phyloP scores from a whole-genome alignment of 2,888 invertebrate species.

The Zygogramma bicolorata region DNA sequence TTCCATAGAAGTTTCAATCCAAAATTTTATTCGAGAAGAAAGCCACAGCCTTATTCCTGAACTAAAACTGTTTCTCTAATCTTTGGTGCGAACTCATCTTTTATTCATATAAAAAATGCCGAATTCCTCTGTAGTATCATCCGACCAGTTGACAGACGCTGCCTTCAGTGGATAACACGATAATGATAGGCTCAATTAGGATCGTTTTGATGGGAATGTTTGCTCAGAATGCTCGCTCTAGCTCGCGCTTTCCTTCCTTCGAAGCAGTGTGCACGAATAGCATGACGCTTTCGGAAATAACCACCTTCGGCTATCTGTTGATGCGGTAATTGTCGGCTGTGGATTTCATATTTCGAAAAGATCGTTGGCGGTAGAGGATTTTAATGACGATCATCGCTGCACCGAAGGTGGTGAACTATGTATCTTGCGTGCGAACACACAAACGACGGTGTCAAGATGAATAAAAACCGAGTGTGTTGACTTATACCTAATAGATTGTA shows the following conservation, averaged over 20 bases:
- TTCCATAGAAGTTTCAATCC: too few species aligned
- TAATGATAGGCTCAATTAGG: conserved; percentile 66
- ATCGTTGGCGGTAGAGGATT: conserved; percentile 22
- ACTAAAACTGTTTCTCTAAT: too few species aligned
- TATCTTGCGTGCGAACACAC: not conserved
- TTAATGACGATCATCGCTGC: conserved; percentile 1
- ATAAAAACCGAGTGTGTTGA: too few species aligned
- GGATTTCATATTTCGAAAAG: conserved; percentile 14
- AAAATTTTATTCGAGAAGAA: too few species aligned
- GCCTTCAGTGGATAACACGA: conserved; percentile 60
- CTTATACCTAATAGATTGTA: too few species aligned
- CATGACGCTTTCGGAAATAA: conserved; percentile 61
- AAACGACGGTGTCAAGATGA: too few species aligned
- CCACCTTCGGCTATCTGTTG: conserved; percentile 29
- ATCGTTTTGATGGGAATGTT: conserved; percentile 64
- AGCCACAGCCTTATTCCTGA: not conserved
- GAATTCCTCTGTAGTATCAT: conserved; percentile 42
- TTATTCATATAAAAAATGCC: not conserved
- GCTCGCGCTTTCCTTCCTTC: conserved; percentile 51
- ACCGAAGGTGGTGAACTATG: conserved; percentile 9
- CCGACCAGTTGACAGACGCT: conserved; percentile 56
- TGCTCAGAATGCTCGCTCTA: conserved; percentile 56
- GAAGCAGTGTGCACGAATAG: not conserved
- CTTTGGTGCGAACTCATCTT: too few species aligned
- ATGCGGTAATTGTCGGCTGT: not conserved